Evolutionary conservation across 2,888 invertebrate species (phyloP).

Genomic region (Thymelicus acteon): DNA sequence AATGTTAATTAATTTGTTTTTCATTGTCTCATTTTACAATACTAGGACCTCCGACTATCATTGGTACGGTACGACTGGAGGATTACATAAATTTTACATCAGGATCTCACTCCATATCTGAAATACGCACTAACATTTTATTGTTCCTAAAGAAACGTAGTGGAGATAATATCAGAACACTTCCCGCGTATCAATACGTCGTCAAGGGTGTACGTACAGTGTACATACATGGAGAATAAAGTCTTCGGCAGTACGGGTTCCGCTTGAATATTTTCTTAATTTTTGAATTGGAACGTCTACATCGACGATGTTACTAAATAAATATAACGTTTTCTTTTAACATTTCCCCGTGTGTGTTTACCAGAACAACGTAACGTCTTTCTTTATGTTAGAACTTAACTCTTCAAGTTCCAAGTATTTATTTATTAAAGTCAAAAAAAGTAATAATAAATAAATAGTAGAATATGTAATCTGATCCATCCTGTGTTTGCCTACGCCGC

Average conservation of each 20-base stretch:
- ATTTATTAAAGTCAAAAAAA: no score
- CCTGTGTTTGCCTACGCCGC: no score
- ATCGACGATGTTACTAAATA: no score
- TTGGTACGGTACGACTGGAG: background rate
- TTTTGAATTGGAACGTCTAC: background rate
- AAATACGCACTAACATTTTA: slow-evolving; percentile 33
- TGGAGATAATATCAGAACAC: slow-evolving; percentile 18
- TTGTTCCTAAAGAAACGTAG: slow-evolving; percentile 14
- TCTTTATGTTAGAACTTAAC: no score
- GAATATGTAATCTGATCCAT: no score
- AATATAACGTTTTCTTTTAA: no score
- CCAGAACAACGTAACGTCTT: no score
- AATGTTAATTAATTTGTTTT: no score
- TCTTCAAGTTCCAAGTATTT: no score
- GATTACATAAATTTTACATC: slow-evolving; percentile 14
- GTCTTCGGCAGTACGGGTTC: background rate
- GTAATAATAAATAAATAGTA: no score
- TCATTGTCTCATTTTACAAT: no score
- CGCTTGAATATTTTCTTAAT: background rate
- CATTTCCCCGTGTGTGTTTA: background rate
- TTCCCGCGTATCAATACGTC: slow-evolving; percentile 33
- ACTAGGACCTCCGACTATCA: background rate
- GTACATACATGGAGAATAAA: slow-evolving; percentile 17
- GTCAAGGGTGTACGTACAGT: slow-evolving; percentile 13
- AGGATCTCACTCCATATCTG: slow-evolving; percentile 8